Evolutionary conservation across 2,113 vertebrate species (phyloP), one percentile per base, ranked within the genome.

Genomic region (Ariopsis seemanni): DNA sequence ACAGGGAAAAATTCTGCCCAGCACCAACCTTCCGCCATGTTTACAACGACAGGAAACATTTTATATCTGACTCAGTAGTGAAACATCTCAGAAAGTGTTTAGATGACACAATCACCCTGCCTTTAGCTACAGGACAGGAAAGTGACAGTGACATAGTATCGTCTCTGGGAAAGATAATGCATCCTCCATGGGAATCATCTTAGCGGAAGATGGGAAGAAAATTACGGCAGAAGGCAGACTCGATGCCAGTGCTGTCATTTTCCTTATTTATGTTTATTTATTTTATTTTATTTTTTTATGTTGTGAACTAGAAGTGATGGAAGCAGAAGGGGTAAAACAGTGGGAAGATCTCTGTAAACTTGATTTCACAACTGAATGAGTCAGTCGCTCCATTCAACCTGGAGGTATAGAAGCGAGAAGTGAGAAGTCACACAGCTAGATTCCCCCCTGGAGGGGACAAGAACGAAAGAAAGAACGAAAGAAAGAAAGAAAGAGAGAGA

Each of bases 331-430:
- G 48, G 22, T 58, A 85, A 86, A 79, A 86, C 84, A 60, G 58
- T 22, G 65, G 78, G 60, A 63, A 85, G 50, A 80, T 88, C 65
- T 91, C 82, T 52, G 71, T 89, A 88, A 91, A 89, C 62, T 87
- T 90, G 91, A 92, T 93, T 94, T 94, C 91, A 90, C 92, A 92
- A 93, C 83, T 90, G 90, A 90, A 85, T 91, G 88, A 89, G 53
- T 92, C 87, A 75, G 82, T 87, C 81, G 57, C 69, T 88, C 79
- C 55, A 86, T 88, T 72, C 71, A 86, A 91, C 92, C 90, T 91
- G 82, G 74, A 93, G 91, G 83, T 91, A 88, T 65, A 87, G 88
- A 91, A 91, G 69, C 85, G 84, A 87, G 91, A 82, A 92, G 85
- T 52, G 85, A 87, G 91, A 85, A 92, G 84, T 55, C 77, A 78